Evolutionary conservation across 2,888 invertebrate species (phyloP).

Genomic region (Agonum fuliginosum): DNA sequence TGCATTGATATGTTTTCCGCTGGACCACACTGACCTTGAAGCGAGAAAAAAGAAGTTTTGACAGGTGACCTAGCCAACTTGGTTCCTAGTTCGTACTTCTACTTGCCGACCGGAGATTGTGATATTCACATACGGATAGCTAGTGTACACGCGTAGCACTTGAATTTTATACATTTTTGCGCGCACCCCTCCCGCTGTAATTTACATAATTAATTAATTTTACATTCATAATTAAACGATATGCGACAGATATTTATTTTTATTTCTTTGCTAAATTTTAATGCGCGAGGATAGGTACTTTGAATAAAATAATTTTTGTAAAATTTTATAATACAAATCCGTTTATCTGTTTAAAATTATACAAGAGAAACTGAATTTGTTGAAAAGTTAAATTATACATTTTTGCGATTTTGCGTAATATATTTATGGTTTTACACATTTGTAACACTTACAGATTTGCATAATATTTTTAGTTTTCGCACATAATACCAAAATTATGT

Average conservation of each 20-base stretch:
- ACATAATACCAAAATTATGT: too few relatives aligned
- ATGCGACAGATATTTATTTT: background rate
- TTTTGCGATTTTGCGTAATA: too few relatives aligned
- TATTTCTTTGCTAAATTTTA: background rate
- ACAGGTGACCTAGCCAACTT: conserved; percentile 58
- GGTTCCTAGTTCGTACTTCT: conserved; percentile 53
- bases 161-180: background rate
- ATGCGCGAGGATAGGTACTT: background rate
- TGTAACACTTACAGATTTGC: too few relatives aligned
- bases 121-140: background rate
- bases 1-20: conserved; percentile 57
- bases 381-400: too few relatives aligned
- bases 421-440: too few relatives aligned
- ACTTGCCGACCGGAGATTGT: conserved; percentile 3
- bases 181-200: background rate
- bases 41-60: conserved; percentile 53
- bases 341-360: too few relatives aligned
- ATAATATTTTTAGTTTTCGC: too few relatives aligned
- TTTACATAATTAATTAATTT: conserved; percentile 31
- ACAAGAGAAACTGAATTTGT: too few relatives aligned
- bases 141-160: background rate
- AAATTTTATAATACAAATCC: too few relatives aligned
- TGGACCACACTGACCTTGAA: conserved; percentile 56
- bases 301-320: too few relatives aligned
- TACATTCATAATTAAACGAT: background rate